A percentile compares a stretch with the other conserved stretches of the same genome.
Evolutionary conservation across 2,113 vertebrate genomes (phyloP).

Genomic region (Synchiropus splendidus): DNA sequence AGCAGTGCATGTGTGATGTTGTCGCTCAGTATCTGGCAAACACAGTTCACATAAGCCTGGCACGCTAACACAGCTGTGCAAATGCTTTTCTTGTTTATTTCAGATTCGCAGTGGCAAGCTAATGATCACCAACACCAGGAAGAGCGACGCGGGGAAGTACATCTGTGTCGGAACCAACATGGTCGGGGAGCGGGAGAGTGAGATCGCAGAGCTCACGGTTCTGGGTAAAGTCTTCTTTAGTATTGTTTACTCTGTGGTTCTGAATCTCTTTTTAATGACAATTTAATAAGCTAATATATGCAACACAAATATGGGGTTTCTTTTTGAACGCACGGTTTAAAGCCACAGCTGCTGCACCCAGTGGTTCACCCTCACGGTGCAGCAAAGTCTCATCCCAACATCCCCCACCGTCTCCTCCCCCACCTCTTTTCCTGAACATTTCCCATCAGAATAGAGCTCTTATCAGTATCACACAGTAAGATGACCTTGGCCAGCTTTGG

Average conservation of each 20-base stretch:
- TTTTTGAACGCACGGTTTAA: too few relatives aligned
- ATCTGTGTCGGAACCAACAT: constrained; percentile 97
- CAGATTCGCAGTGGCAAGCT: constrained; percentile 96
- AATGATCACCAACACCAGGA: constrained; percentile 95
- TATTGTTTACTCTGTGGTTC: too few relatives aligned
- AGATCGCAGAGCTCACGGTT: constrained; percentile 90
- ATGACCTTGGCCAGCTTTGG: constrained; percentile 38
- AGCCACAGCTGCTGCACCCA: too few relatives aligned
- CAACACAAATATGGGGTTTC: too few relatives aligned
- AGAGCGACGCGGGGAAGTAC: constrained; percentile 94
- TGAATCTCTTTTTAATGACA: too few relatives aligned
- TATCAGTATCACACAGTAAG: constrained; percentile 31
- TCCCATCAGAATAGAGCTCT: constrained; percentile 43
- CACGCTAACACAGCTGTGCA: constrained; percentile 18
- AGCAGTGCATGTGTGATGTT: constrained; percentile 5
- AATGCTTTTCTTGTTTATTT: constrained; percentile 20
- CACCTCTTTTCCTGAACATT: constrained; percentile 24
- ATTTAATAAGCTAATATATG: too few relatives aligned
- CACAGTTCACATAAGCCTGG: background rate
- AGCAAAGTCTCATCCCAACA: constrained; percentile 7
- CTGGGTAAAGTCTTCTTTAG: constrained; percentile 69
- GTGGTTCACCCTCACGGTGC: constrained; percentile 4
- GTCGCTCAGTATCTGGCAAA: constrained; percentile 7
- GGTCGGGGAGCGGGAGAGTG: constrained; percentile 95
- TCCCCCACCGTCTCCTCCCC: constrained; percentile 15